Percentiles rank a stretch among this genome's conserved stretches.
These are phyloP conservation scores for Macrotus californicus DNA, from an alignment of 2,113 vertebrate species.

Conservation along the genomic window DNA sequence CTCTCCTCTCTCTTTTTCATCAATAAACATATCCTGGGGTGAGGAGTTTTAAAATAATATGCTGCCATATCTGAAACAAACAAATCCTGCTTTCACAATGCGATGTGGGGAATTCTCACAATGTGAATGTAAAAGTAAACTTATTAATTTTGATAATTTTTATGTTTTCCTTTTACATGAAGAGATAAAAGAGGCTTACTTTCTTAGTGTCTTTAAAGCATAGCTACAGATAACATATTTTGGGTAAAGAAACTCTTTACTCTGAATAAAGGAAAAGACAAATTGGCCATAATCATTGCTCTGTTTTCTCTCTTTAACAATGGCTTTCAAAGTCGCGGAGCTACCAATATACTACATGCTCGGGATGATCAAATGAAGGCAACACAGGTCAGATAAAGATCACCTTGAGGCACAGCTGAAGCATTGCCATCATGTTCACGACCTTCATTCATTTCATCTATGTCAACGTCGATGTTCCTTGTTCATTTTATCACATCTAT, in stretches of 20 bases:
- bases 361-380: neutral
- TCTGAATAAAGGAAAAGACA: slow-evolving; percentile 30
- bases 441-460: neutral
- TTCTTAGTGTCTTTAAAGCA: neutral
- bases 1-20: too few species aligned
- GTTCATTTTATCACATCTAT: neutral
- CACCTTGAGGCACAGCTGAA: neutral
- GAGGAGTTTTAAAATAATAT: neutral
- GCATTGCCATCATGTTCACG: neutral
- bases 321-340: neutral
- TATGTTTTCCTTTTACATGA: slow-evolving; percentile 8
- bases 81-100: neutral
- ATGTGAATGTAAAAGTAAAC: neutral
- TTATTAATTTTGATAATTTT: slow-evolving; percentile 49
- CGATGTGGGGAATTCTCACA: neutral
- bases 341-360: fast-evolving
- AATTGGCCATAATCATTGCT: neutral
- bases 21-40: too few species aligned
- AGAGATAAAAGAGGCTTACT: neutral
- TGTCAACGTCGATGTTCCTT: neutral
- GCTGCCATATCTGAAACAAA: neutral
- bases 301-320: neutral
- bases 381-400: neutral
- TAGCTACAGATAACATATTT: slow-evolving; percentile 31
- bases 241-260: slow-evolving; percentile 17